phyloP scores from a whole-genome alignment of 2,113 vertebrate species.

The Campylomormyrus numenius region DNA sequence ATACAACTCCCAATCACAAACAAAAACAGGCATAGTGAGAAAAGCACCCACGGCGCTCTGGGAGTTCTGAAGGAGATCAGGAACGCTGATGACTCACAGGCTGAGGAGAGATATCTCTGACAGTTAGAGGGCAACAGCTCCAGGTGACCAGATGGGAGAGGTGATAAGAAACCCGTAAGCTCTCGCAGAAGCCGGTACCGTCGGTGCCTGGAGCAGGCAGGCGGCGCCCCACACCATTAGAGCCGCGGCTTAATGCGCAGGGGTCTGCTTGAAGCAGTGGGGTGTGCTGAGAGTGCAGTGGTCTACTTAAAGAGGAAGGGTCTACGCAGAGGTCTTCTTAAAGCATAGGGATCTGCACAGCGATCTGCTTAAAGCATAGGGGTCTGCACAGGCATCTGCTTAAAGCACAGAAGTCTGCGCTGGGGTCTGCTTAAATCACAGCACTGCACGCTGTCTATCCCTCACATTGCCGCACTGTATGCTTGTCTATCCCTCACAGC shows the following conservation, averaged over 20 bases:
- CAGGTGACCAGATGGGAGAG: background rate
- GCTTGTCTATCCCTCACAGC: background rate
- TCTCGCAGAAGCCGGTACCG: constrained; percentile 17
- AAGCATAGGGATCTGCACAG: background rate
- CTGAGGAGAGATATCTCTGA: background rate
- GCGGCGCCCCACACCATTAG: background rate
- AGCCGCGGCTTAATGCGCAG: background rate
- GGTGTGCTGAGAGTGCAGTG: background rate
- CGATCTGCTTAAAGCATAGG: too few relatives aligned
- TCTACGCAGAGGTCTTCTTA: background rate
- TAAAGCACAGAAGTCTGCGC: background rate
- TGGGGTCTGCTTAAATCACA: background rate
- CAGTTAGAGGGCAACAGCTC: background rate
- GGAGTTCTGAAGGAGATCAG: background rate
- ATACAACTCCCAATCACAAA: background rate
- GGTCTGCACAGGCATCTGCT: too few relatives aligned
- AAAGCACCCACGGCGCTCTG: background rate
- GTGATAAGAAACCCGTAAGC: constrained; percentile 3
- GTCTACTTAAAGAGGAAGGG: background rate
- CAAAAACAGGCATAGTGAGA: background rate
- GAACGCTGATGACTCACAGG: background rate
- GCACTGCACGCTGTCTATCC: background rate
- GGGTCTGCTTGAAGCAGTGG: background rate
- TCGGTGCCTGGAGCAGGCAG: background rate
- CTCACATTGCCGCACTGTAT: background rate